Conservation (phyloP, 2,113 vertebrate species). For the Clarias macrocephalus region DNA sequence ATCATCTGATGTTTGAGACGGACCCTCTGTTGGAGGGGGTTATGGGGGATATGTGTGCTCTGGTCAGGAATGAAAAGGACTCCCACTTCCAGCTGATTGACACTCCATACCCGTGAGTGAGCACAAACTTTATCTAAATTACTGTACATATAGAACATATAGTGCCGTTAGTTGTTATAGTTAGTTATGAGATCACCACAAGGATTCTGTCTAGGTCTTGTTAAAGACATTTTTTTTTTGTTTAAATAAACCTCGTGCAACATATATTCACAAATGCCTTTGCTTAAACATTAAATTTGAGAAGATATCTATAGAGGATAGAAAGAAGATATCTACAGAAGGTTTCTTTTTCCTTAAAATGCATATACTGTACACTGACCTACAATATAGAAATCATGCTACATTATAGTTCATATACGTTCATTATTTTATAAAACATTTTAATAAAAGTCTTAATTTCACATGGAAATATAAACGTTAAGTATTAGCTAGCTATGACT, state of each 20-base stretch:
- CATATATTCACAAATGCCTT: no score
- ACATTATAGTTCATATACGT: neutral
- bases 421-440: neutral
- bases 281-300: neutral
- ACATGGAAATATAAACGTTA: neutral
- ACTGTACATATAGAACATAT: neutral
- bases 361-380: no score
- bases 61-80: conserved; percentile 71
- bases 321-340: neutral
- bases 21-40: conserved; percentile 79
- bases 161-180: neutral
- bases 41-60: conserved; percentile 80
- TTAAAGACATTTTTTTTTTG: neutral
- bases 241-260: neutral
- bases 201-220: neutral
- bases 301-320: neutral
- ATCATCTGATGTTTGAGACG: conserved; percentile 77
- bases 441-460: neutral
- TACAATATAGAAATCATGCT: neutral
- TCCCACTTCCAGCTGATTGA: conserved; percentile 71
- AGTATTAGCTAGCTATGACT: neutral
- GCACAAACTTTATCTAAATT: neutral
- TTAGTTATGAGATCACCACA: neutral
- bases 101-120: conserved; percentile 77
- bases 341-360: no score